Base-by-base conservation (phyloP, 2,113 vertebrate species). In the Thermophis baileyi region DNA sequence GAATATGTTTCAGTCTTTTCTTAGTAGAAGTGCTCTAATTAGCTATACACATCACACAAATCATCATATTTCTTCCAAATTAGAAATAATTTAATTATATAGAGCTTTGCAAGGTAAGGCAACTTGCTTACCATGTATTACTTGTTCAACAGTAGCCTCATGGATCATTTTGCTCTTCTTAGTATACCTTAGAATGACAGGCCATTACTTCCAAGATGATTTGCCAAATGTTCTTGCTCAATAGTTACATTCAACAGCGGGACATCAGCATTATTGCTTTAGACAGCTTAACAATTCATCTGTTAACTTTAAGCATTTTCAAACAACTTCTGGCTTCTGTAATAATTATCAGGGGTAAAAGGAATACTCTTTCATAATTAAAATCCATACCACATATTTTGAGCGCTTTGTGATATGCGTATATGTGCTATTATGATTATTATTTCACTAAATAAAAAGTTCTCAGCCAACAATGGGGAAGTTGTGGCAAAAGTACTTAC, bases 71-170 rank as follows among this genome's bases (percentile, higher is more conserved):
- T 4, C 30, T 85, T 25, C 88, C 51, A 49, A 63, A 22, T 92
- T 46, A 60, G 46, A 88, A 30, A 60, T 50, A 94, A 60, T n/a
- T 86, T 54, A 94, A 74, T 40, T 86, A 88, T 91, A 18, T 74
- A 35, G n/a, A 55, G 2, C 24, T 87, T 93, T 53, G 46, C 63
- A 47, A 63, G 47, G 51, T 93, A 90, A 51, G 35, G 20, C 85
- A 25, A 86, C 47, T 60, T 35, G 0, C n/a, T 3, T 40, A 93
- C 89, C 18, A 35, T 60, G 8, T 55, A 22, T 40, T 1, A 85
- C 53, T 87, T 18, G 69, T 49, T 85, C 11, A 35, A 18, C 49
- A n/a, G 44, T 47, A 60, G 10, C 46, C 50, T 6, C 46, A n/a
- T 53, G 47, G 18, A 2, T 20, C 69, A 44, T 35, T 55, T 91